Evolutionary conservation across 53 echinoderm and acorn worm genomes (phyloP).

Genomic region (Temnopleurus reevesii): DNA sequence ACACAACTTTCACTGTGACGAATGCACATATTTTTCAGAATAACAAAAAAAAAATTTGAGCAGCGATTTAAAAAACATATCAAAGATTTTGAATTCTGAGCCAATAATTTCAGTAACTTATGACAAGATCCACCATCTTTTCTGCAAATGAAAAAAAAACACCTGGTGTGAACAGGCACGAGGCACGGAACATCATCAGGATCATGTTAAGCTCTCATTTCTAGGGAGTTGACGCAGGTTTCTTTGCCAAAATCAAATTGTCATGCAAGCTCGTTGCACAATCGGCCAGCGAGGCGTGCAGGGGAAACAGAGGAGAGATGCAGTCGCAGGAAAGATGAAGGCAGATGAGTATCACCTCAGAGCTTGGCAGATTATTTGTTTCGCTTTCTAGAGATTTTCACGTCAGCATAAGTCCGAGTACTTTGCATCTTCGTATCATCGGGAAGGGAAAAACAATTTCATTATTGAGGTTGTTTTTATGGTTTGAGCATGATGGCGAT

Average conservation of each 20-base stretch:
- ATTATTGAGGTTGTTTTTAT: not conserved
- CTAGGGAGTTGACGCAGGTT: not conserved
- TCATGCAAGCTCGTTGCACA: not conserved
- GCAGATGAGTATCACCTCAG: no score
- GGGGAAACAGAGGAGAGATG: not conserved
- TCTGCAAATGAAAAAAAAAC: no score
- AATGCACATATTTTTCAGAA: no score
- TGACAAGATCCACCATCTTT: no score
- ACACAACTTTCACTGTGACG: no score
- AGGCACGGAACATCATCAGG: not conserved
- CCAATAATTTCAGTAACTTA: no score
- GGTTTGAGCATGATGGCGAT: not conserved
- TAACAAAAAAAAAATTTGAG: no score
- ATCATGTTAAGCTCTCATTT: slow-evolving; percentile 14
- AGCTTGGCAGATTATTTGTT: not conserved
- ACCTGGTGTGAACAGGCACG: no score
- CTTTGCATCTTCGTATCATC: not conserved
- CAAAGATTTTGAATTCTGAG: no score
- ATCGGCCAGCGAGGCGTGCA: not conserved
- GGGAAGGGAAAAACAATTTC: not conserved
- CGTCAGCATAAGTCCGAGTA: not conserved
- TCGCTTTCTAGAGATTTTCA: not conserved
- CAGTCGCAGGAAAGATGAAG: no score
- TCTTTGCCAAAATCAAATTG: not conserved
- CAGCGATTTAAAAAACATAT: no score